phyloP scores from a whole-genome alignment of 2,797 vertebrate species.

The Myioborus melanocephalus region DNA sequence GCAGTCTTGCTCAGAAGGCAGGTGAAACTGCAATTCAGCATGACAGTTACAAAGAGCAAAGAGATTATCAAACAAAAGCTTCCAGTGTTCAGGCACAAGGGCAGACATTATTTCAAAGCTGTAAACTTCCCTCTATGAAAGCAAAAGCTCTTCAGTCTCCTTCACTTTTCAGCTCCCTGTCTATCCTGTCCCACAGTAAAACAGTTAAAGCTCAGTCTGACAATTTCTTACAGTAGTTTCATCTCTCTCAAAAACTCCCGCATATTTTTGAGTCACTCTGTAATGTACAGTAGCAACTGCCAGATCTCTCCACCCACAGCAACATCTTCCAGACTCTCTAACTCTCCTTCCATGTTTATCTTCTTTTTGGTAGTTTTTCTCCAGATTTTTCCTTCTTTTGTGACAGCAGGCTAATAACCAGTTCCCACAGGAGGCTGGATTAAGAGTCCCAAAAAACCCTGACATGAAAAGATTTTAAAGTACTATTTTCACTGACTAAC shows the following conservation, averaged over 20 bases:
- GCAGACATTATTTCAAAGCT: neutral
- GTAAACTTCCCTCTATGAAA: neutral
- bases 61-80: conserved; percentile 2
- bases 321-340: neutral
- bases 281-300: fast-evolving
- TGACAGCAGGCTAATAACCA: neutral
- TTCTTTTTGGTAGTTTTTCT: neutral
- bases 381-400: neutral
- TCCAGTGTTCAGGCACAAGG: neutral
- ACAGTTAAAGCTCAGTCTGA: neutral
- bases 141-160: neutral
- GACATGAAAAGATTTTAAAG: conserved; percentile 12
- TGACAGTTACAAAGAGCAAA: neutral
- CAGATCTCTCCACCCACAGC: neutral
- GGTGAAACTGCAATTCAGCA: neutral
- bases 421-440: neutral
- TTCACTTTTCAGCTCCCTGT: neutral
- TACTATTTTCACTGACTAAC: neutral
- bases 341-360: neutral
- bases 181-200: neutral
- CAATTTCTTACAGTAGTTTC: neutral
- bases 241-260: neutral
- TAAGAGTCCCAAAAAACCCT: conserved; percentile 5
- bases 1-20: neutral
- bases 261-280: neutral